Evolutionary conservation across 2,888 invertebrate species (phyloP).

Genomic region (Limnephilus auricula): DNA sequence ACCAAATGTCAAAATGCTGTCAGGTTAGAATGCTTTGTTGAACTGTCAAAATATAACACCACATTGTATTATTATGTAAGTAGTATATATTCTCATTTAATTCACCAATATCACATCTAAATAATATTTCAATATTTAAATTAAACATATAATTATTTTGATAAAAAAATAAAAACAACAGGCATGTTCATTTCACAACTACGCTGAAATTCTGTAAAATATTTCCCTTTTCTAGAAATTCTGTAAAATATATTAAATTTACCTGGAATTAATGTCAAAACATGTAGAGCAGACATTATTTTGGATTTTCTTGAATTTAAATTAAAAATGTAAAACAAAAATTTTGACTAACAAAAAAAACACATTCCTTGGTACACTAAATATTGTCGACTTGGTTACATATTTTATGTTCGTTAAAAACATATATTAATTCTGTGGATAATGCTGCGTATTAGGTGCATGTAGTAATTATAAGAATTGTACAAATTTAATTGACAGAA

Average conservation of each 20-base stretch:
- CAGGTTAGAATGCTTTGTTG: conserved; percentile 14
- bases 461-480: neutral
- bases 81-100: neutral
- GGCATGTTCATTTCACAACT: neutral
- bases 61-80: neutral
- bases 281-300: neutral
- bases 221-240: no score
- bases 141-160: neutral
- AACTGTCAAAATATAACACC: conserved; percentile 5
- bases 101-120: neutral
- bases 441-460: neutral
- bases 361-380: neutral
- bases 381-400: neutral
- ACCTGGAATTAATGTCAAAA: neutral
- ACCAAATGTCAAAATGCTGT: conserved; percentile 18
- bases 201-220: neutral
- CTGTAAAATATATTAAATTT: neutral
- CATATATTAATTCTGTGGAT: neutral
- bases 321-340: neutral
- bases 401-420: neutral
- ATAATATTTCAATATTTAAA: neutral
- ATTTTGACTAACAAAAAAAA: neutral
- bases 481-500: neutral
- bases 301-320: neutral
- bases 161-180: neutral